phyloP scores from a whole-genome alignment of 2,797 vertebrate genomes.

The Balearica regulorum region DNA sequence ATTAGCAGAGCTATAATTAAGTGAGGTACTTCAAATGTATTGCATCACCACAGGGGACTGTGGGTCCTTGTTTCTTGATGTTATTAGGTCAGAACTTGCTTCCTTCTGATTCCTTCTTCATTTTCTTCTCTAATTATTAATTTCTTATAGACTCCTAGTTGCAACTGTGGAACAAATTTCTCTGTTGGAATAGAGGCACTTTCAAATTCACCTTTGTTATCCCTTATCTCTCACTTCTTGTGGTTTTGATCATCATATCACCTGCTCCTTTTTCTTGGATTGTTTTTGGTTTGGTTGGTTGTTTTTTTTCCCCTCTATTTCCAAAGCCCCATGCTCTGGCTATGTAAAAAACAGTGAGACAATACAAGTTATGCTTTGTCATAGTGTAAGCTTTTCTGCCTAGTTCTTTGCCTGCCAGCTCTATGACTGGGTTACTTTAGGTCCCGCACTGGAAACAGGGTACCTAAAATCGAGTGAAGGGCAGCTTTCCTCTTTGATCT shows the following conservation, averaged over 20 bases:
- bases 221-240: neutral
- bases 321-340: neutral
- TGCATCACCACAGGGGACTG: neutral
- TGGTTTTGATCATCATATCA: neutral
- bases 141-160: neutral
- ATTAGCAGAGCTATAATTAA: constrained; percentile 16
- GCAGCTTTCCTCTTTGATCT: neutral
- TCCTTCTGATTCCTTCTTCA: neutral
- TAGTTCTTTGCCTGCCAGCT: neutral
- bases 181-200: neutral
- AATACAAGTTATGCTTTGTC: neutral
- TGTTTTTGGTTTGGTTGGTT: neutral
- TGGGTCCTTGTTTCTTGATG: neutral
- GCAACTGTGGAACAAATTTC: neutral
- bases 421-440: neutral
- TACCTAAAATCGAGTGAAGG: neutral
- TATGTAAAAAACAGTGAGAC: neutral
- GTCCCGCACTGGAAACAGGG: neutral
- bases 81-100: neutral
- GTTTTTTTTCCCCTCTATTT: neutral
- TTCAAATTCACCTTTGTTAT: neutral
- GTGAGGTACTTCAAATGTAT: neutral
- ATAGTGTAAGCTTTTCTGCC: neutral
- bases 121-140: neutral
- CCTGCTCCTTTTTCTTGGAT: neutral